phyloP scores from a whole-genome alignment of 2,797 vertebrate species.

The Epinephelus malabaricus region DNA sequence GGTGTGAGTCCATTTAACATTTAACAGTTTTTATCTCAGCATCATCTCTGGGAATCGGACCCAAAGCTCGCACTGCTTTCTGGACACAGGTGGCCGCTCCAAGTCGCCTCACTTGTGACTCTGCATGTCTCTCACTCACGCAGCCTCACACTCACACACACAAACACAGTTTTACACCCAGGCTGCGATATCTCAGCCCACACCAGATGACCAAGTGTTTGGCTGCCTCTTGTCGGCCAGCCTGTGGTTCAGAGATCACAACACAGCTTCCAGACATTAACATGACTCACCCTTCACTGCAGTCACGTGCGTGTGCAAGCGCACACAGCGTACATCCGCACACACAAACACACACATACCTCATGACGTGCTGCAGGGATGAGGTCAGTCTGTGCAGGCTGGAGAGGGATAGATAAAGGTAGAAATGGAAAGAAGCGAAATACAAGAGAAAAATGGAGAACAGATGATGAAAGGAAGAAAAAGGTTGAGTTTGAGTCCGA shows the following conservation, averaged over 20 bases:
- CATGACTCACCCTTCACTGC: conserved; percentile 69
- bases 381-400: conserved; percentile 29
- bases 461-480: conserved; percentile 46
- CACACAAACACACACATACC: neutral
- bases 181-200: conserved; percentile 71
- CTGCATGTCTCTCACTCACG: conserved; percentile 59
- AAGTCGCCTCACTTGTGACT: conserved; percentile 57
- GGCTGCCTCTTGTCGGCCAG: conserved; percentile 64
- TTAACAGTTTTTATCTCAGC: conserved; percentile 7
- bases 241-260: conserved; percentile 76
- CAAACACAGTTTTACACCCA: conserved; percentile 62
- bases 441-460: conserved; percentile 23
- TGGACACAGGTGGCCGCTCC: conserved; percentile 65
- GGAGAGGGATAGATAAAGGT: conserved; percentile 20
- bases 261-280: conserved; percentile 74
- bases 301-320: conserved; percentile 36
- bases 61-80: conserved; percentile 30
- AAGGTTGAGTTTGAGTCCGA: conserved; percentile 37
- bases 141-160: conserved; percentile 5
- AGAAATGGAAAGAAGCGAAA: neutral
- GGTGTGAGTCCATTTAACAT: conserved; percentile 10
- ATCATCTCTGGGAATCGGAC: conserved; percentile 23
- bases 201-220: conserved; percentile 79
- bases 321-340: neutral
- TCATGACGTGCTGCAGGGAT: conserved; percentile 30